Percentiles rank a stretch among this genome's conserved stretches.
Conservation (phyloP, 2,888 invertebrate genomes). For the Andrena haemorrhoa region DNA sequence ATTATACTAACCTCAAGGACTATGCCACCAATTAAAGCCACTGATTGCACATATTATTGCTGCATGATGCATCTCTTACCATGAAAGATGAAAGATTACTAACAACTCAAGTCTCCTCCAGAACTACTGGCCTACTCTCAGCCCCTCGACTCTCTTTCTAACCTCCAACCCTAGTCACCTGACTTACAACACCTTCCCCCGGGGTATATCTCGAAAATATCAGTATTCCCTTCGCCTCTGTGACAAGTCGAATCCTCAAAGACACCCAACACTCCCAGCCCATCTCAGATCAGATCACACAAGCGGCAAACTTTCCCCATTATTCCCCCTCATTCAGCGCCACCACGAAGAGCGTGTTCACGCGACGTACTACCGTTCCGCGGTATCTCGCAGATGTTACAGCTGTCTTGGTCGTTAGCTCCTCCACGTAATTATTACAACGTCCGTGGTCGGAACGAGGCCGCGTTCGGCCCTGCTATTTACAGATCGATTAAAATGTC, state of each 20-base stretch:
- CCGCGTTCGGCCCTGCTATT: conserved; percentile 56
- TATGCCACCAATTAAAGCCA: no score
- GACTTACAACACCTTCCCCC: background rate
- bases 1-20: no score
- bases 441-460: conserved; percentile 46
- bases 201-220: background rate
- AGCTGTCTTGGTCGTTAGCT: conserved; percentile 5
- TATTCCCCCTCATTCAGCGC: background rate
- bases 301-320: conserved; percentile 15
- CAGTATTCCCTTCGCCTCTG: background rate
- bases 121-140: no score
- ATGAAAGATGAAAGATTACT: no score
- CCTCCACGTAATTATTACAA: conserved; percentile 50
- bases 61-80: no score
- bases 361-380: background rate
- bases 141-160: no score
- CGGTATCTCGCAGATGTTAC: conserved; percentile 3
- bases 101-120: no score
- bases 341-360: conserved; percentile 1
- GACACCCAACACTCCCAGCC: background rate
- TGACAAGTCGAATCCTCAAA: background rate
- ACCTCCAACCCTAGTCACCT: no score
- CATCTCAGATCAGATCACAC: conserved; percentile 7
- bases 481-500: conserved; percentile 80
- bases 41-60: no score